These are phyloP conservation scores for Acanthosepion pharaonis DNA, from an alignment of 2,888 invertebrate species.

Conservation along the genomic window DNA sequence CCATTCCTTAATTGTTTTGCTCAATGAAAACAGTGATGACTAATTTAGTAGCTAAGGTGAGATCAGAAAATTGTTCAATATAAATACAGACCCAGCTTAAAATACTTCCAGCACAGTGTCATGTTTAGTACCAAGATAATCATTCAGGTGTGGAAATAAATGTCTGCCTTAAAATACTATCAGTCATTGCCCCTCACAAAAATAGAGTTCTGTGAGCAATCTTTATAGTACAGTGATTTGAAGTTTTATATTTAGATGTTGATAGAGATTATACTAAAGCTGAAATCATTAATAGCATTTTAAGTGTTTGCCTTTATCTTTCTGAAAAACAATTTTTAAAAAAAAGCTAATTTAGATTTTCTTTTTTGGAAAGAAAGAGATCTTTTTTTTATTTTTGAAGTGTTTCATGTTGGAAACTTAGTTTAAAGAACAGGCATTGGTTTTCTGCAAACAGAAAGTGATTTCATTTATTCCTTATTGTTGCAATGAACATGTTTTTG, in stretches of 20 bases:
- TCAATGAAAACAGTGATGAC: not conserved
- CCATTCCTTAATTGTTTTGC: not conserved
- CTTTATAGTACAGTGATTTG: not conserved
- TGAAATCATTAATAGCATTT: not conserved
- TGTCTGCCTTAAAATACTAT: not conserved
- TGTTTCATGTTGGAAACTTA: too few species aligned
- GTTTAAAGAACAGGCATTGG: too few species aligned
- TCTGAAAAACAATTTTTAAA: too few species aligned
- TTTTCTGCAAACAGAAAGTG: too few species aligned
- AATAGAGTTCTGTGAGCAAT: not conserved
- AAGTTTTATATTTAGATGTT: not conserved
- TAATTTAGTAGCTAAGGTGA: not conserved
- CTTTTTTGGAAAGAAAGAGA: too few species aligned
- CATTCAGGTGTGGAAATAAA: not conserved
- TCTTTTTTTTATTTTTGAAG: too few species aligned
- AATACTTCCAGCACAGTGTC: not conserved
- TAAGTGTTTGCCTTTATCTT: too few species aligned
- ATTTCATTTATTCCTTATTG: too few species aligned
- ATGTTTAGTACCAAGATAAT: not conserved
- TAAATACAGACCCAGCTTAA: not conserved
- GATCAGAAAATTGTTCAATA: not conserved
- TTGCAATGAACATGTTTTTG: too few species aligned
- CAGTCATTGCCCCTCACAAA: not conserved
- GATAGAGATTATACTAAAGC: not conserved
- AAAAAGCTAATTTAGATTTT: too few species aligned